These are phyloP conservation scores for Dysmachus trigonus DNA, from an alignment of 2,888 invertebrate genomes.

Conservation along the genomic window DNA sequence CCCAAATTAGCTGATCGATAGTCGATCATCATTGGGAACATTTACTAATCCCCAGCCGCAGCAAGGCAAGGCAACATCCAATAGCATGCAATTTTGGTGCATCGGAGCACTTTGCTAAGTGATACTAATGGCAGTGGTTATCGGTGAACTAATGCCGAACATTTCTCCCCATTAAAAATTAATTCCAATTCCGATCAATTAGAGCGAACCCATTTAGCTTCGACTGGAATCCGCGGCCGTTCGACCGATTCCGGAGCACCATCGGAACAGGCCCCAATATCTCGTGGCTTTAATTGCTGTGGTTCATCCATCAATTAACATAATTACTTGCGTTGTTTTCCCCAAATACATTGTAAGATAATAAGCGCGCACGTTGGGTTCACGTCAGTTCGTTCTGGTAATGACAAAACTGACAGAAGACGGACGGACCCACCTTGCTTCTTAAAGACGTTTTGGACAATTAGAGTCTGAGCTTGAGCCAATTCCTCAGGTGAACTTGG, in stretches of 20 bases:
- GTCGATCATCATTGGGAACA: background rate
- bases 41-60: background rate
- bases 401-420: background rate
- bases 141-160: background rate
- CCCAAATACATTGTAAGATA: background rate
- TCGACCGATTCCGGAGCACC: background rate
- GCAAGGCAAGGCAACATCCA: too few species aligned
- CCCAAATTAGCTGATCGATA: background rate
- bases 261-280: background rate
- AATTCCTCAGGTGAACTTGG: background rate
- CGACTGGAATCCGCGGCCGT: background rate
- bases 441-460: background rate
- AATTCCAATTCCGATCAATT: constrained; percentile 24
- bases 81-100: background rate
- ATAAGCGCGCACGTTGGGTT: background rate
- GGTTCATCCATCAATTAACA: constrained; percentile 4
- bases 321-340: background rate
- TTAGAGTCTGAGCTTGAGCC: background rate
- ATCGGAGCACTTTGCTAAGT: background rate
- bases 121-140: constrained; percentile 11
- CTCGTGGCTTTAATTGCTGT: background rate
- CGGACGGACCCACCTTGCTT: background rate
- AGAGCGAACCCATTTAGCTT: constrained; percentile 3
- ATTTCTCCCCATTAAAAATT: constrained; percentile 22
- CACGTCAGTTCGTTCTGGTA: background rate